Percentiles rank a stretch among this genome's conserved stretches.
Conservation (phyloP, 2,797 vertebrate species). For the Fistularia commersonii region DNA sequence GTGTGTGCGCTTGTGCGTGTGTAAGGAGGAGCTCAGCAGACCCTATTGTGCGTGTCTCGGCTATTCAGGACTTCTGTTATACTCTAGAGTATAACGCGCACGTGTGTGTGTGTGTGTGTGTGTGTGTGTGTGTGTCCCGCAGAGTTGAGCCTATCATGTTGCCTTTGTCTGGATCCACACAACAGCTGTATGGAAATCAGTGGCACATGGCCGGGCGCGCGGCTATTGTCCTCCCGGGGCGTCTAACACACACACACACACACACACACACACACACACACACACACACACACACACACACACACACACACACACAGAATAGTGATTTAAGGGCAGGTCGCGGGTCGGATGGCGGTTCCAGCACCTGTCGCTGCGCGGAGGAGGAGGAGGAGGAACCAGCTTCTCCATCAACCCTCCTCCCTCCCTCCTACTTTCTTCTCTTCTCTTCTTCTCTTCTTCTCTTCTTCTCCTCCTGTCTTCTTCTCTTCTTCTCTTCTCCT, state of each 20-base stretch:
- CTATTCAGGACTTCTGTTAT: slow-evolving; percentile 37
- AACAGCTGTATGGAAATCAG: slow-evolving; percentile 86
- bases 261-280: slow-evolving; percentile 9
- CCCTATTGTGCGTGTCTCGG: slow-evolving; percentile 38
- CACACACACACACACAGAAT: slow-evolving; percentile 3
- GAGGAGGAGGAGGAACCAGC: slow-evolving; percentile 35
- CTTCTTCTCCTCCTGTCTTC: too few relatives aligned
- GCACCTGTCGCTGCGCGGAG: slow-evolving; percentile 55
- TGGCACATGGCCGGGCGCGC: slow-evolving; percentile 69
- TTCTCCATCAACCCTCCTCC: too few relatives aligned
- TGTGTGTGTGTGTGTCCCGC: slow-evolving; percentile 3
- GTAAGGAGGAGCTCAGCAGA: slow-evolving; percentile 31
- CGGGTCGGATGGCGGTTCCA: slow-evolving; percentile 17
- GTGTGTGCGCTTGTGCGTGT: not conserved
- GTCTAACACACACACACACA: slow-evolving; percentile 25
- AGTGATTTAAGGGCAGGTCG: slow-evolving; percentile 7
- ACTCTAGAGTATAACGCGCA: slow-evolving; percentile 7
- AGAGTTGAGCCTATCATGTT: slow-evolving; percentile 50
- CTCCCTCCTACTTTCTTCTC: too few relatives aligned
- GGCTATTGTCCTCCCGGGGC: slow-evolving; percentile 65
- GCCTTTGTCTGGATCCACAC: slow-evolving; percentile 65
- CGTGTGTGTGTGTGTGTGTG: not conserved
- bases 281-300: slow-evolving; percentile 8
- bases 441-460: too few relatives aligned
- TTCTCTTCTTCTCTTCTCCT: too few relatives aligned